phyloP scores from a whole-genome alignment of 1,140 invertebrate species.

The Zeugodacus cucurbitae region DNA sequence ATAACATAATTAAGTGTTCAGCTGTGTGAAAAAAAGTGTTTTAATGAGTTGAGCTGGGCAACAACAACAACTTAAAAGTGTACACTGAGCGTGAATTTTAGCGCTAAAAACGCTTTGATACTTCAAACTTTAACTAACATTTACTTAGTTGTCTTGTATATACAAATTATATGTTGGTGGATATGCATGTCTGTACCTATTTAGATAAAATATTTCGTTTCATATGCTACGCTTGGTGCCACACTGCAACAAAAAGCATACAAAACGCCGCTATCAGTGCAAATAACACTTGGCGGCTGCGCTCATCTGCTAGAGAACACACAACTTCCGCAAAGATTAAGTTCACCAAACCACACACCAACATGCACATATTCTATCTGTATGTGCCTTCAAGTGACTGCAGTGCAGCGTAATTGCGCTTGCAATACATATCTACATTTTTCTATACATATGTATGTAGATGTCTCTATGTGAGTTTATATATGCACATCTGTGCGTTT shows the following conservation, averaged over 20 bases:
- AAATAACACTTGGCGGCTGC: not conserved
- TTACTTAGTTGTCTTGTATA: not conserved
- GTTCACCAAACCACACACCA: slow-evolving; percentile 41
- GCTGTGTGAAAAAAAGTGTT: not conserved
- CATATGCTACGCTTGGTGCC: not conserved
- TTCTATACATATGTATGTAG: not conserved
- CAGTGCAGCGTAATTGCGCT: not conserved
- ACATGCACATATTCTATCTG: not conserved
- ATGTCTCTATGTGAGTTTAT: not conserved
- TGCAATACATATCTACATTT: not conserved
- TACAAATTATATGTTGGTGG: not conserved
- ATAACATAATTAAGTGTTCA: not conserved
- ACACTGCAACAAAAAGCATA: not conserved
- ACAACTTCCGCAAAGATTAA: slow-evolving; percentile 43
- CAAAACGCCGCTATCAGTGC: not conserved
- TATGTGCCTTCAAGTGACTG: not conserved
- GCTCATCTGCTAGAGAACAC: not conserved
- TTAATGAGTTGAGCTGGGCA: not conserved
- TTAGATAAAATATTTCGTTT: slow-evolving; percentile 18
- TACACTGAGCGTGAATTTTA: not conserved
- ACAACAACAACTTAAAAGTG: not conserved
- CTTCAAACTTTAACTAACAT: not conserved
- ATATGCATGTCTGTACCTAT: not conserved
- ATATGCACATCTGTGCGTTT: not conserved
- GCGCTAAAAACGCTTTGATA: not conserved